A percentile compares a stretch with the other conserved stretches of the same genome.
Conservation (phyloP, 2,888 invertebrate genomes). For the Hetaerina titia region DNA sequence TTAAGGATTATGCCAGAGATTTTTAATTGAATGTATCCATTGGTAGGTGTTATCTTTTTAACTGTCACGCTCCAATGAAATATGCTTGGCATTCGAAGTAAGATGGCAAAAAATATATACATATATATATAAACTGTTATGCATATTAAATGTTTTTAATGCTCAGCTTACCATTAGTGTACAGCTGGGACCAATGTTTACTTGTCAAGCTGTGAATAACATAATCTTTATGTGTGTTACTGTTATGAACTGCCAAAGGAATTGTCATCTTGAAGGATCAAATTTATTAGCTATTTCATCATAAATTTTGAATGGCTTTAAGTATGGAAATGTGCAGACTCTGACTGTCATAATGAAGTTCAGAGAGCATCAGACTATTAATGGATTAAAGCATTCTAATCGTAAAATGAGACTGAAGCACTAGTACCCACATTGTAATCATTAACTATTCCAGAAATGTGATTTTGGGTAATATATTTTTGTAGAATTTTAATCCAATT, state of each 20-base stretch:
- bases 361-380: slow-evolving; percentile 50
- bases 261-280: slow-evolving; percentile 36
- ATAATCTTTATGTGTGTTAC: slow-evolving; percentile 51
- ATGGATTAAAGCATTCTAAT: slow-evolving; percentile 55
- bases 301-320: slow-evolving; percentile 33
- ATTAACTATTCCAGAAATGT: slow-evolving; percentile 65
- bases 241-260: slow-evolving; percentile 64
- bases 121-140: background rate
- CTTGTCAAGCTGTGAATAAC: slow-evolving; percentile 48
- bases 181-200: slow-evolving; percentile 54
- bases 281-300: slow-evolving; percentile 43
- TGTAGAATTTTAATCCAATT: slow-evolving; percentile 66
- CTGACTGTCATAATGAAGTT: slow-evolving; percentile 21
- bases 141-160: slow-evolving; percentile 34
- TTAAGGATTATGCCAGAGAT: slow-evolving; percentile 34
- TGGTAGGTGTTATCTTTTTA: slow-evolving; percentile 53
- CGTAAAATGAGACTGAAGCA: slow-evolving; percentile 63
- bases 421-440: slow-evolving; percentile 47
- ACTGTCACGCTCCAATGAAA: slow-evolving; percentile 12
- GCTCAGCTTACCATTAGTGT: slow-evolving; percentile 43
- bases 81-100: slow-evolving; percentile 41
- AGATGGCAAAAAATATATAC: background rate
- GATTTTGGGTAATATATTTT: slow-evolving; percentile 67
- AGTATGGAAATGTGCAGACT: slow-evolving; percentile 36
- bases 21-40: slow-evolving; percentile 39